A percentile compares a stretch with the other conserved stretches of the same genome.
Evolutionary conservation across 2,113 vertebrate species (phyloP).

Genomic region (Tursiops truncatus): DNA sequence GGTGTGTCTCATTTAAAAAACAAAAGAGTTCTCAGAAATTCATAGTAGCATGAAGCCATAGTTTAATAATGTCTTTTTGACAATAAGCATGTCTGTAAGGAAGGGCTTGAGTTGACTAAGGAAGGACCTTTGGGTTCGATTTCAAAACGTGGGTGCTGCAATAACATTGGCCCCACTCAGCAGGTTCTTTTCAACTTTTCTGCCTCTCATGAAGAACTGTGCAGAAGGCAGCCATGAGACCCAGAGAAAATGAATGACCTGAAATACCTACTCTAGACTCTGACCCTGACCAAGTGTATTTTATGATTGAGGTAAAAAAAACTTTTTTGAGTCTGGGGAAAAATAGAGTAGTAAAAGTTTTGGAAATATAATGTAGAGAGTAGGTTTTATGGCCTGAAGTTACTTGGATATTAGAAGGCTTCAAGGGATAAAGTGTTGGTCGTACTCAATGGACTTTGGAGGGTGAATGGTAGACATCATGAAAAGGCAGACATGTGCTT

Average conservation of each 20-base stretch:
- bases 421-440: neutral
- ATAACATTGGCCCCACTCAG: neutral
- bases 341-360: neutral
- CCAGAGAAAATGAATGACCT: neutral
- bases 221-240: neutral
- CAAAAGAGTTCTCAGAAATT: conserved; percentile 38
- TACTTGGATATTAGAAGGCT: neutral
- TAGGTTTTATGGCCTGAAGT: neutral
- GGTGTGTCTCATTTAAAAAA: conserved; percentile 49
- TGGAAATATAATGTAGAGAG: neutral
- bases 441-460: neutral
- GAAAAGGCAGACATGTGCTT: neutral
- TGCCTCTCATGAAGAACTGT: neutral
- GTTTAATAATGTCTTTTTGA: neutral
- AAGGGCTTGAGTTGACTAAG: neutral
- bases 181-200: neutral
- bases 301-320: neutral
- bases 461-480: neutral
- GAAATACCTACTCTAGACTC: neutral
- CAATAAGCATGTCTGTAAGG: neutral
- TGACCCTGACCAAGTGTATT: neutral
- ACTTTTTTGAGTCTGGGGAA: neutral
- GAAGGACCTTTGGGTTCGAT: neutral
- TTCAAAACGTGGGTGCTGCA: neutral
- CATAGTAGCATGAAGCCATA: neutral